A percentile compares a stretch with the other conserved stretches of the same genome.
These are phyloP conservation scores for Drosophila seguyi DNA, from an alignment of 1,140 invertebrate species.

Conservation along the genomic window DNA sequence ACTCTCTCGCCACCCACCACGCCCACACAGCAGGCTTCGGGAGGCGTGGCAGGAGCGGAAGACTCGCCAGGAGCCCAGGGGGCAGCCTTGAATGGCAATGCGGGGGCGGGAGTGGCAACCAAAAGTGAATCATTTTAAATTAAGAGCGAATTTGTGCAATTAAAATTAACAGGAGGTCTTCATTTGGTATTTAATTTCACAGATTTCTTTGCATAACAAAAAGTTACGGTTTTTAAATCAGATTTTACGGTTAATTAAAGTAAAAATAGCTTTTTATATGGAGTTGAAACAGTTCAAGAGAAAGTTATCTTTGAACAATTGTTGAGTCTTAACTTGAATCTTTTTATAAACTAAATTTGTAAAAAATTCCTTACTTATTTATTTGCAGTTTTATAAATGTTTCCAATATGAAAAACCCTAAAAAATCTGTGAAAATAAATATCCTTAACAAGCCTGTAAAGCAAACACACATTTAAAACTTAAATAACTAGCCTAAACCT, in stretches of 20 bases:
- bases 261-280: background rate
- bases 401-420: background rate
- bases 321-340: background rate
- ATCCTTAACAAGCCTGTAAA: constrained; percentile 12
- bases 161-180: background rate
- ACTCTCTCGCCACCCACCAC: constrained; percentile 79
- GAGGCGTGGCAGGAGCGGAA: constrained; percentile 13
- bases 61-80: constrained; percentile 39
- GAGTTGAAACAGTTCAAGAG: background rate
- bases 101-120: constrained; percentile 26
- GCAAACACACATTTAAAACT: constrained; percentile 8
- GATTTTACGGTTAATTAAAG: background rate
- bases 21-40: constrained; percentile 64
- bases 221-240: too few relatives aligned
- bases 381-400: background rate
- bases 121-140: constrained; percentile 64
- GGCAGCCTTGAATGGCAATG: constrained; percentile 47
- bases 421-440: constrained; percentile 20
- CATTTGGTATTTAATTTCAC: constrained; percentile 3
- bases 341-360: background rate
- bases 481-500: constrained; percentile 19
- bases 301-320: background rate
- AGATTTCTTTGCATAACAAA: constrained; percentile 16
- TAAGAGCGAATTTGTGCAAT: constrained; percentile 42
- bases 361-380: background rate